phyloP scores from a whole-genome alignment of 2,888 invertebrate genomes.

The Gastrophysa polygoni region DNA sequence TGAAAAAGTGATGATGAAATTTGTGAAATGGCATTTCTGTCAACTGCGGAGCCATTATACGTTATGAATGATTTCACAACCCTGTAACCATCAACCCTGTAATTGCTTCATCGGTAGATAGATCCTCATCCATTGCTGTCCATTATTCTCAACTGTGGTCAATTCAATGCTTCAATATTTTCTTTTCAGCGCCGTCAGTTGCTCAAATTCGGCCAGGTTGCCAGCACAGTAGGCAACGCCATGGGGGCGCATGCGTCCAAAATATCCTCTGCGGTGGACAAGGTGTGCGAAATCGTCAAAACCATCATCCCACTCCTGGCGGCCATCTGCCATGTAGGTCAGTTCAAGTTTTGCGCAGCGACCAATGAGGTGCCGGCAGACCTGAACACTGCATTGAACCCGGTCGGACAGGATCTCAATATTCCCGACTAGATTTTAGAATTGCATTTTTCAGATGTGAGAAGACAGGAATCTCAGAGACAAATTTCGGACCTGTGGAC shows the following conservation, averaged over 20 bases:
- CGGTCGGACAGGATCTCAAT: conserved; percentile 40
- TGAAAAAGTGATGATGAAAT: too few species aligned
- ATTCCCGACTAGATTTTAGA: conserved; percentile 13
- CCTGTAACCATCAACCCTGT: too few species aligned
- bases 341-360: conserved; percentile 55
- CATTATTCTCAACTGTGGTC: too few species aligned
- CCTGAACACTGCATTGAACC: conserved; percentile 44
- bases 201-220: conserved; percentile 51
- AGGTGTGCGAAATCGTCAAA: conserved; percentile 55
- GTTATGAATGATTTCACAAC: too few species aligned
- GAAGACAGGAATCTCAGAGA: too few species aligned
- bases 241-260: conserved; percentile 52
- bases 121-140: background rate
- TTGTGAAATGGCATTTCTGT: too few species aligned
- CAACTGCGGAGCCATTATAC: too few species aligned
- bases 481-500: too few species aligned
- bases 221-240: conserved; percentile 51
- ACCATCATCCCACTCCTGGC: conserved; percentile 55
- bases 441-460: too few species aligned
- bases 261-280: conserved; percentile 52
- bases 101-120: conserved; percentile 4
- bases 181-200: conserved; percentile 50
- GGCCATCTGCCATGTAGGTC: conserved; percentile 55
- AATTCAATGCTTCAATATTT: too few species aligned
- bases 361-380: conserved; percentile 48